Conservation (phyloP, 2,888 invertebrate genomes). For the Antitype chi region DNA sequence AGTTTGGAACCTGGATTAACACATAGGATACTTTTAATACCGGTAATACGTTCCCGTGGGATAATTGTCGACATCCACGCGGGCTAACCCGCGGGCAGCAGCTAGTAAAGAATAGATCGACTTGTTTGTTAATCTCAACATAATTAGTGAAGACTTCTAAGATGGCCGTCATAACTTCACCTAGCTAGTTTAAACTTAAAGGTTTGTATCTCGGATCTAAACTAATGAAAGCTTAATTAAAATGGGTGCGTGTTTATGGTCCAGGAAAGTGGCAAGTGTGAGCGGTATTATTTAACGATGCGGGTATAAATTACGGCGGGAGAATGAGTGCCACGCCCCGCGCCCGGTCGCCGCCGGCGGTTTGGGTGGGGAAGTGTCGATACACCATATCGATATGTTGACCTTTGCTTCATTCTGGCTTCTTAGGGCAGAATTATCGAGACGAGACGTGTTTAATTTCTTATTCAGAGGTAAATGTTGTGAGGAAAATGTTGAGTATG, state of each 20-base stretch:
- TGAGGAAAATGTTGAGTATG: not conserved
- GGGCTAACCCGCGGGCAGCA: too few relatives aligned
- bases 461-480: too few relatives aligned
- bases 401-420: not conserved
- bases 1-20: too few relatives aligned
- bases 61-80: too few relatives aligned
- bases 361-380: constrained; percentile 70
- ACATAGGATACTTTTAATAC: too few relatives aligned
- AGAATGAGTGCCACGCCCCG: constrained; percentile 86
- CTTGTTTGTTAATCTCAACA: not conserved
- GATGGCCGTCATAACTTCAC: constrained; percentile 1
- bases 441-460: not conserved
- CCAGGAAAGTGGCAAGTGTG: constrained; percentile 80
- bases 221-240: constrained; percentile 80
- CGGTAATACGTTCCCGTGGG: too few relatives aligned
- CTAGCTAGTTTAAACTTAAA: constrained; percentile 48
- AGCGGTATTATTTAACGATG: constrained; percentile 85
- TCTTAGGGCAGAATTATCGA: too few relatives aligned
- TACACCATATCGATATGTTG: constrained; percentile 35
- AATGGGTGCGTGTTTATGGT: constrained; percentile 78
- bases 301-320: constrained; percentile 87
- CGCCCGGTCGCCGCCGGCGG: constrained; percentile 77
- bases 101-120: too few relatives aligned
- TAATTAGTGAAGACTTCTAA: constrained; percentile 19
- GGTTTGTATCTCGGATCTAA: constrained; percentile 50